Evolutionary conservation across 2,113 vertebrate genomes (phyloP), one percentile per base, ranked within the genome.

Genomic region (Vulpes lagopus): DNA sequence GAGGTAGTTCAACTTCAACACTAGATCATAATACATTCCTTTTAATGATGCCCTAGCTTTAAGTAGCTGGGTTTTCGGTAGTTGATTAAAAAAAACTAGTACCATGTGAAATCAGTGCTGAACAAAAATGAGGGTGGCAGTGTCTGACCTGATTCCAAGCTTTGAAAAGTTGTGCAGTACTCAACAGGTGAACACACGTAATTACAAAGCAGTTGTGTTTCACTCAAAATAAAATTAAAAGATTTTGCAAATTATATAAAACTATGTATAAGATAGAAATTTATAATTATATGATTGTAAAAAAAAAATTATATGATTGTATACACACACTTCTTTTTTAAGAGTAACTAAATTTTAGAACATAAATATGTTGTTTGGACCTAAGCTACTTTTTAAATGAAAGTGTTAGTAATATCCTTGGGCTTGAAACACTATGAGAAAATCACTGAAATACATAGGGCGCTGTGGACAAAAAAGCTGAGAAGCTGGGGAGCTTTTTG

Each of bases 41-140:
- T 96, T 95, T 87, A 86, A 89, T 94, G 59, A 60, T 3, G 60
- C 32, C 59, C 60, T 89, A 53, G 74, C 57, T 93, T 93, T 79
- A 57, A 91, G 79, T 87, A 89, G 65, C 15, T 81, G 32, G 16
- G 17, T 53, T 74, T 59, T 55, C 5, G 78, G 57, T 76, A 92
- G 94, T 35, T 90, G 64, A 78, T 67, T 35, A 67, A 67, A 78
- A 74, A 74, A 49, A 35, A 35, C 19, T 19, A 38, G 12, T 30
- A 38, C 3, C 11, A 60, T 12, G 4, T n/a, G 8, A 97, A 93
- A 91, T 82, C 32, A 62, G 67, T 3, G 69, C 14, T 71, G 71
- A 65, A 64, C 14, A 89, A 62, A 65, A 80, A 38, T 30, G 57
- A 71, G 38, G 9, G 57, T 60, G 59, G 27, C 53, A 11, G 32